Percentiles rank a stretch among this genome's conserved stretches.
These are phyloP conservation scores for Globicephala melas DNA, from an alignment of 2,113 vertebrate species.

Conservation along the genomic window DNA sequence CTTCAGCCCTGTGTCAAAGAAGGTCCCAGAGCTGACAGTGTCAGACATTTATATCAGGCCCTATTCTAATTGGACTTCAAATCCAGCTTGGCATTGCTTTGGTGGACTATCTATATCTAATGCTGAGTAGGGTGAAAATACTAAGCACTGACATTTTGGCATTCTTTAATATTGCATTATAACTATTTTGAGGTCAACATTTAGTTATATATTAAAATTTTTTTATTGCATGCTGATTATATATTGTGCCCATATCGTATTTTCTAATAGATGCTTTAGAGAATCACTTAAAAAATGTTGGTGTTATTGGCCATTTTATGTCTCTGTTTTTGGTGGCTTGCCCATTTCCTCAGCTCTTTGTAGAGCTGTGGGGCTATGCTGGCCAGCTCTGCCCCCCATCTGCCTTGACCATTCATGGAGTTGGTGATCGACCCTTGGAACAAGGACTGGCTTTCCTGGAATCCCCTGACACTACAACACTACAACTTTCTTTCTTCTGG, in stretches of 20 bases:
- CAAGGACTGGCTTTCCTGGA: neutral
- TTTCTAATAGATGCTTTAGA: neutral
- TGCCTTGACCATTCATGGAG: neutral
- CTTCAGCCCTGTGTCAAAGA: neutral
- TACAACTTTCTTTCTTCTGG: neutral
- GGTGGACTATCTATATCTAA: neutral
- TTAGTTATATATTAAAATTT: neutral
- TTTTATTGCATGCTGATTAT: neutral
- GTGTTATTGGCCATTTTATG: neutral
- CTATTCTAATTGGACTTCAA: neutral
- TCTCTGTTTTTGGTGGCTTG: neutral
- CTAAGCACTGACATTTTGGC: neutral
- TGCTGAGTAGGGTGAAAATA: neutral
- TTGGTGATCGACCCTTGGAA: neutral
- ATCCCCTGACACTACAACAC: neutral
- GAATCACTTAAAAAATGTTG: neutral
- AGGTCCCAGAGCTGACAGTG: too few species aligned
- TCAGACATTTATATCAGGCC: neutral
- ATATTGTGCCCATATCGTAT: neutral
- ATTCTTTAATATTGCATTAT: neutral
- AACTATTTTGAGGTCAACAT: neutral
- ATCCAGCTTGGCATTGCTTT: neutral
- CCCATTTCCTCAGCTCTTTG: neutral
- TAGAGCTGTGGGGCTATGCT: accelerated
- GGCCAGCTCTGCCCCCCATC: neutral